A percentile compares a stretch with the other conserved stretches of the same genome.
Evolutionary conservation across 2,113 vertebrate species (phyloP).

Genomic region (Tapirus terrestris): DNA sequence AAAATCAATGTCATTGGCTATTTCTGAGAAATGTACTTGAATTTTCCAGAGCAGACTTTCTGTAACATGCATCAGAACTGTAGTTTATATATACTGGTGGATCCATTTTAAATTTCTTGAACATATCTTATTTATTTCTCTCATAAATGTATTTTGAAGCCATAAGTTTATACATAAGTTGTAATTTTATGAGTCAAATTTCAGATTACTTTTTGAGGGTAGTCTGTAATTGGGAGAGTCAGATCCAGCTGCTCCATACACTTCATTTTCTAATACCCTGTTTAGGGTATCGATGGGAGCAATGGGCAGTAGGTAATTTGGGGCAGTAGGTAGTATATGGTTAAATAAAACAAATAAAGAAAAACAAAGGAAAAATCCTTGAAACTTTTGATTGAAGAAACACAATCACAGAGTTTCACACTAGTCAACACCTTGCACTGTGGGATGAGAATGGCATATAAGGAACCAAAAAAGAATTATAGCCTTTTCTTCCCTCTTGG

Average conservation of each 20-base stretch:
- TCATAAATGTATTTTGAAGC: not conserved
- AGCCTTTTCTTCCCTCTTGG: conserved; percentile 25
- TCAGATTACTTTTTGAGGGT: not conserved
- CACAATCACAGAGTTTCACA: conserved; percentile 28
- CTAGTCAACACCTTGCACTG: conserved; percentile 42
- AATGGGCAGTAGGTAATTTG: not conserved
- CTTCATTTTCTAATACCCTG: not conserved
- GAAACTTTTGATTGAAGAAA: conserved; percentile 1
- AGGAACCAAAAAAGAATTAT: not conserved
- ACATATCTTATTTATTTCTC: conserved; percentile 1
- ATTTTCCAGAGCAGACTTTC: conserved; percentile 7
- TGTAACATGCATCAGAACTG: not conserved
- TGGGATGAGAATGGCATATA: not conserved
- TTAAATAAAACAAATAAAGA: conserved; percentile 34
- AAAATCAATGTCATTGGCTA: not conserved
- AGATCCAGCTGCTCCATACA: not conserved
- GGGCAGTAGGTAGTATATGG: not conserved
- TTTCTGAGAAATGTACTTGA: conserved; percentile 22
- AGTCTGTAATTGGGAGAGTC: not conserved
- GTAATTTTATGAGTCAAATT: not conserved
- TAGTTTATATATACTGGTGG: not conserved
- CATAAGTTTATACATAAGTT: not conserved
- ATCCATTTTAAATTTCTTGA: not conserved
- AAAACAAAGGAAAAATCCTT: not conserved
- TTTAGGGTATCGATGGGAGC: not conserved